Evolutionary conservation across 2,888 invertebrate species (phyloP).

Genomic region (Timema cristinae): DNA sequence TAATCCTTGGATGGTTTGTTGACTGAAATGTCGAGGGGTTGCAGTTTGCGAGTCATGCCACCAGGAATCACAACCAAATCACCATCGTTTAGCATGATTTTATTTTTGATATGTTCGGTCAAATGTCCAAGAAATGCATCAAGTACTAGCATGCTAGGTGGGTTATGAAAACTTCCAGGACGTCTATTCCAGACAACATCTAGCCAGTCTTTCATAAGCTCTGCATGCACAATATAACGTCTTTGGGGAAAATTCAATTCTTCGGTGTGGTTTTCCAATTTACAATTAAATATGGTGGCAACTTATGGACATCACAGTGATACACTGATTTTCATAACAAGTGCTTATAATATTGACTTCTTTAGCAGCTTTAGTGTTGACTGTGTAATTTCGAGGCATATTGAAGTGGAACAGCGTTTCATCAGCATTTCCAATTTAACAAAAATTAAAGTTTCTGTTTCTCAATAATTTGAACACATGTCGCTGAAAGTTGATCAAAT

Average conservation of each 20-base stretch:
- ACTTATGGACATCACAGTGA: constrained; percentile 17
- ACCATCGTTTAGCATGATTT: constrained; percentile 12
- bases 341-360: constrained; percentile 1
- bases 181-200: constrained; percentile 26
- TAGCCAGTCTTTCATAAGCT: constrained; percentile 30
- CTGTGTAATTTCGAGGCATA: constrained; percentile 22
- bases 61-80: constrained; percentile 27
- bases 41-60: constrained; percentile 26
- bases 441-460: background rate
- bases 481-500: constrained; percentile 17
- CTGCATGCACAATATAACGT: constrained; percentile 23
- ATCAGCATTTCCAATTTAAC: constrained; percentile 20
- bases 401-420: constrained; percentile 20
- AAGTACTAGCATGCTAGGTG: constrained; percentile 25
- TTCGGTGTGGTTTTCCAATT: constrained; percentile 28
- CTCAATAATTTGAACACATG: constrained; percentile 8
- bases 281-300: constrained; percentile 20
- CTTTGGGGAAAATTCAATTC: background rate
- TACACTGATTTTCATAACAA: constrained; percentile 17
- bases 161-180: constrained; percentile 25
- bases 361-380: constrained; percentile 21
- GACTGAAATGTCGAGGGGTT: constrained; percentile 24
- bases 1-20: constrained; percentile 27
- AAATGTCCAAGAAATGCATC: constrained; percentile 28
- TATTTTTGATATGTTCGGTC: constrained; percentile 20